Percentiles rank a stretch among this genome's conserved stretches.
Conservation (phyloP, 2,797 vertebrate genomes). For the Poliocrania exsul region DNA sequence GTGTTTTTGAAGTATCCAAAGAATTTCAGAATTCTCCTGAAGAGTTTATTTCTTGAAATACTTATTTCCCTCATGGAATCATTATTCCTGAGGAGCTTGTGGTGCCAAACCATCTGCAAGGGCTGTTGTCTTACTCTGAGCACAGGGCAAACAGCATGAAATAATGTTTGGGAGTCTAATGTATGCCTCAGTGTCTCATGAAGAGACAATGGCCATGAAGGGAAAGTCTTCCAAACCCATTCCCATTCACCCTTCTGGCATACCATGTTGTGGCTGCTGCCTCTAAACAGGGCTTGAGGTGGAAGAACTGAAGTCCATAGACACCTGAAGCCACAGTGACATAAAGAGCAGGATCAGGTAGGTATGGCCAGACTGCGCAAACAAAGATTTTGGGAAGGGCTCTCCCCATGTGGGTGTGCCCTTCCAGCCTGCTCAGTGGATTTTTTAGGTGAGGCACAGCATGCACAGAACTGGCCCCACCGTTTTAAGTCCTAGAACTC, state of each 20-base stretch:
- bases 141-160: background rate
- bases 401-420: no score
- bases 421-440: no score
- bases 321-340: background rate
- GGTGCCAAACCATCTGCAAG: background rate
- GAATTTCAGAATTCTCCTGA: background rate
- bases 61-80: background rate
- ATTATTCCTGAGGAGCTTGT: background rate
- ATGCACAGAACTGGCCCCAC: no score
- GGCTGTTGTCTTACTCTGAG: background rate
- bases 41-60: background rate
- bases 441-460: no score
- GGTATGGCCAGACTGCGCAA: no score
- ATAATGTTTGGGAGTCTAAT: background rate
- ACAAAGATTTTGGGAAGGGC: no score
- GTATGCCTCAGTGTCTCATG: background rate
- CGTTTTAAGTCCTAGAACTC: no score
- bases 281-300: background rate
- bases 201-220: background rate
- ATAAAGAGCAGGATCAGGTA: background rate
- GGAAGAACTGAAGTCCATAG: background rate
- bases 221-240: background rate
- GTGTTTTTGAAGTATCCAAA: slow-evolving; percentile 12
- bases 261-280: background rate
- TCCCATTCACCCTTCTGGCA: background rate